These are phyloP conservation scores for Drosophila quinaria DNA, from an alignment of 2,888 invertebrate species.

Conservation along the genomic window DNA sequence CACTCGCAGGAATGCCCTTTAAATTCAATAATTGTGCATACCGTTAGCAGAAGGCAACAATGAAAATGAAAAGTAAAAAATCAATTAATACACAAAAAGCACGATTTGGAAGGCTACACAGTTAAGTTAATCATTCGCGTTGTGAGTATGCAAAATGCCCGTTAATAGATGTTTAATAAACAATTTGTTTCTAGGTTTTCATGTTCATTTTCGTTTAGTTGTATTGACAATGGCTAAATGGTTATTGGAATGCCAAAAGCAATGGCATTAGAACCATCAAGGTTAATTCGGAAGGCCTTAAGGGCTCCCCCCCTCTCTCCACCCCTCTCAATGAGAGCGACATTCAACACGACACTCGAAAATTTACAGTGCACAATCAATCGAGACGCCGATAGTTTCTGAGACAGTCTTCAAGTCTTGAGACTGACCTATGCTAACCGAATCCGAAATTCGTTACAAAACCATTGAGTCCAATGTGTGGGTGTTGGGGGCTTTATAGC, in stretches of 20 bases:
- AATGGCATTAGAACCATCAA: slow-evolving; percentile 71
- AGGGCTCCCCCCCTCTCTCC: slow-evolving; percentile 35
- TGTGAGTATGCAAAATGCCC: slow-evolving; percentile 59
- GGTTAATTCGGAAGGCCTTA: slow-evolving; percentile 57
- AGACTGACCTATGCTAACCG: slow-evolving; percentile 78
- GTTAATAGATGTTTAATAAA: slow-evolving; percentile 52
- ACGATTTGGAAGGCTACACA: slow-evolving; percentile 41
- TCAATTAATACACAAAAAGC: slow-evolving; percentile 28
- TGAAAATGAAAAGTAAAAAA: slow-evolving; percentile 13
- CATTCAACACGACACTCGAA: slow-evolving; percentile 1
- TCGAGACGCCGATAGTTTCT: background rate
- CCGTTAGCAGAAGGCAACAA: slow-evolving; percentile 13
- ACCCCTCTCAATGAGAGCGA: background rate
- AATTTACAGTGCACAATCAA: background rate
- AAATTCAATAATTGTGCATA: slow-evolving; percentile 9
- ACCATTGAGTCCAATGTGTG: slow-evolving; percentile 40
- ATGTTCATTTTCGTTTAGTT: slow-evolving; percentile 10
- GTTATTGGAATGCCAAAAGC: slow-evolving; percentile 58
- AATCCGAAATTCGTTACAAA: slow-evolving; percentile 71
- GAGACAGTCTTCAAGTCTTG: slow-evolving; percentile 10
- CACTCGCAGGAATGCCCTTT: slow-evolving; percentile 30
- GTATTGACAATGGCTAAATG: slow-evolving; percentile 23
- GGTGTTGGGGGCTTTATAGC: slow-evolving; percentile 38
- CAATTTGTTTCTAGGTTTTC: slow-evolving; percentile 55
- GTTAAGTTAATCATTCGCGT: slow-evolving; percentile 24